Evolutionary conservation across 2,888 invertebrate genomes (phyloP), one percentile per base, ranked within the genome.

Genomic region (Aphodius granarius): DNA sequence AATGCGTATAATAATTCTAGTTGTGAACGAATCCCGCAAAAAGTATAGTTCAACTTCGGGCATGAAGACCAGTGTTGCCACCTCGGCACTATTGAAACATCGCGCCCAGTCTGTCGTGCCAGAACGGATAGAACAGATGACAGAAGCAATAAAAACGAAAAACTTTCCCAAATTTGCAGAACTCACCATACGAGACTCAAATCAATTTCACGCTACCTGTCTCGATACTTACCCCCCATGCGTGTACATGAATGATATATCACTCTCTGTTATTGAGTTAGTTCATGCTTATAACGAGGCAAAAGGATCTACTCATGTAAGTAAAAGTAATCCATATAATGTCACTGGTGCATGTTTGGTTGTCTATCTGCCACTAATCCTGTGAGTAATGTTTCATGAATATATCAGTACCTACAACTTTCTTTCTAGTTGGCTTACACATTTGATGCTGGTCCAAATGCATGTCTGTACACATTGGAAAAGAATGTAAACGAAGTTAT

Each of bases 401-500:
- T 65, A 5, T 65, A 18, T 5, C 17, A 65, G 19, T n/a, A 65
- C 19, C n/a, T 62, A 13, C n/a, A 62, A 13, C 63, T 62, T 62
- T 62, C 18, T 19, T 73, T 86, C 72, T 82, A 92, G 92, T 91
- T 96, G 5, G 97, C 97, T 0, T 99, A 99, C 85, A 98, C 99
- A 16, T 99, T 97, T 89, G 99, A 99, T 90, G 99, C 99, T 74
- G 99, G 99, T 4, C 95, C 98, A 71, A 99, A 99, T 89, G 97
- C 97, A 3, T 97, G 97, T 86, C 87, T 99, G 0, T 98, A 95
- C 87, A 87, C 97, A 16, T 87, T 95, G 71, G 92, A 95, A 80
- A 88, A 94, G 78, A 91, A 95, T 85, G 92, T 97, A 0, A 88
- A 92, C 0, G 89, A 90, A 82, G 89, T 97, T 13, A 76, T 94